Conservation (phyloP, 2,113 vertebrate species). For the Myxocyprinus asiaticus region DNA sequence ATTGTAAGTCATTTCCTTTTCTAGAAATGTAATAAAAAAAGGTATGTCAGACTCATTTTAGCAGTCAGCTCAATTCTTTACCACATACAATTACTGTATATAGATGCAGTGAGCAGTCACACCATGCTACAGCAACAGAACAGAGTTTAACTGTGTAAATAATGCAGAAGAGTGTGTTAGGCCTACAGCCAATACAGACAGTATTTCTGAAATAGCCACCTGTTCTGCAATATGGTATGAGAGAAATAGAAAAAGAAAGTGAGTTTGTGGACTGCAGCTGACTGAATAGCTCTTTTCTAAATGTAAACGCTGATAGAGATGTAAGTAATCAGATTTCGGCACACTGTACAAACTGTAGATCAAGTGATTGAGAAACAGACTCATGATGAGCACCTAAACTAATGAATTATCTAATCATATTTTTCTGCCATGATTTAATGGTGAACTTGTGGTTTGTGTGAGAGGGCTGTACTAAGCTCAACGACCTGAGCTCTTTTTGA, state of each 20-base stretch:
- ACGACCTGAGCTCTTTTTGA: no score
- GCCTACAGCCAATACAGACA: constrained; percentile 3
- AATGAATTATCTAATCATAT: no score
- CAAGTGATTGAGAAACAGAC: no score
- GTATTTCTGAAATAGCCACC: constrained; percentile 36
- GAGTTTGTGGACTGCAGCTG: not conserved
- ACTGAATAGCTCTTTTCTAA: not conserved
- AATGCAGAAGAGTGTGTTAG: constrained; percentile 35
- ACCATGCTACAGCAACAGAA: not conserved
- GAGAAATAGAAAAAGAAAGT: constrained; percentile 15
- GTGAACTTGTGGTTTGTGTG: no score
- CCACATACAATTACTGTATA: not conserved
- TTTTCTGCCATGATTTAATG: no score
- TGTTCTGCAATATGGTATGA: constrained; percentile 39
- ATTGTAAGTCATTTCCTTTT: no score
- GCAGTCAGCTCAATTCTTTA: not conserved
- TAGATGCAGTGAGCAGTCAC: constrained; percentile 13
- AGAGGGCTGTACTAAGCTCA: no score
- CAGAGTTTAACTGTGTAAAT: not conserved
- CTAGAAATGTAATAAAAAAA: no score
- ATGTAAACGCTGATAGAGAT: constrained; percentile 1
- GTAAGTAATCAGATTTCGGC: not conserved
- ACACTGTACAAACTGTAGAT: no score
- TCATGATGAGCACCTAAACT: no score
- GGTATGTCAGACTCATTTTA: not conserved